Evolutionary conservation across 2,797 vertebrate genomes (phyloP), one percentile per base, ranked within the genome.

Genomic region (Enteromius paludinosus): DNA sequence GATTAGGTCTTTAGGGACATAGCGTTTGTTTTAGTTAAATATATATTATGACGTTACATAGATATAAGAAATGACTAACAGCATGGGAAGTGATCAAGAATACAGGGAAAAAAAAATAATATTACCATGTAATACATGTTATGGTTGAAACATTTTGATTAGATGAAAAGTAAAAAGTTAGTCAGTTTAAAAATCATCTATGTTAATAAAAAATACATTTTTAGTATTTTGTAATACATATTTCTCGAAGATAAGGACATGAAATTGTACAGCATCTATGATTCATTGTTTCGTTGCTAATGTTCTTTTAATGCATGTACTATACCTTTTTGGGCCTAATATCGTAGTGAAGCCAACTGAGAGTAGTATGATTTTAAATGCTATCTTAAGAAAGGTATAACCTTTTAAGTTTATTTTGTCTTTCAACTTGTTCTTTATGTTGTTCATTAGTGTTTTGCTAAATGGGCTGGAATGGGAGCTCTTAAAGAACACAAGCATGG

Each of bases 381-480:
- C 30, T 52, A n/a, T 73, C 56, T 81, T 74, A 65, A 65, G 45
- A 74, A 82, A 56, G 49, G 43, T 56, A 81, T 65, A 68, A 56
- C 52, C 20, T 45, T 28, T 76, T 62, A 76, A 81, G 47, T 72
- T 33, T 66, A 70, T 45, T 79, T 43, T 43, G 70, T 71, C 23
- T 47, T 43, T 65, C 30, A 23, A 52, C 52, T 56, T 70, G 52
- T 70, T 66, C 43, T 81, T 62, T 82, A n/a, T 86, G 45, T 79
- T 68, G 52, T 83, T 80, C 73, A 77, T 83, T 83, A 83, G 73
- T 69, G 65, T 43, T 76, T 65, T 78, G 75, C 83, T 85, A 85
- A 83, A 82, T 79, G 83, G 81, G 69, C 45, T 79, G 56, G 70
- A 86, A 30, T 86, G 81, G 81, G 65, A 79, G 65, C 78, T 85